Evolutionary conservation across 2,888 invertebrate species (phyloP).

Genomic region (Brenthis ino): DNA sequence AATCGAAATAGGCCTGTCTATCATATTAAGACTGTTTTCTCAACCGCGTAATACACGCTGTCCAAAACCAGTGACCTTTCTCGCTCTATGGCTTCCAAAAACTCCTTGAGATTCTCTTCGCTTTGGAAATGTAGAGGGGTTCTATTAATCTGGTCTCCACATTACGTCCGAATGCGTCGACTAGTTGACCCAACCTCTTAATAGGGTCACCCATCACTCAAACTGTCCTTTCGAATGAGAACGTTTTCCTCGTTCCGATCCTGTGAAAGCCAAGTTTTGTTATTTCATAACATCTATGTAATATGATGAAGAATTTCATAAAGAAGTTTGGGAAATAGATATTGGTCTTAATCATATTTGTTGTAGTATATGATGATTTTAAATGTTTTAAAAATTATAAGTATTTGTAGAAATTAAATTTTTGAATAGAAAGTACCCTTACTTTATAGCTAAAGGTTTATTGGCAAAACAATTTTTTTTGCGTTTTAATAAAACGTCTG

Average conservation of each 20-base stretch:
- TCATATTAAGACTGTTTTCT: constrained; percentile 41
- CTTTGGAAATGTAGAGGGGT: constrained; percentile 2
- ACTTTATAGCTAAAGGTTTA: too few species aligned
- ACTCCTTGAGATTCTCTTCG: constrained; percentile 7
- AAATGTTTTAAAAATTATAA: neutral
- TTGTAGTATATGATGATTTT: neutral
- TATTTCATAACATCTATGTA: constrained; percentile 33
- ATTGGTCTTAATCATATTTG: constrained; percentile 6
- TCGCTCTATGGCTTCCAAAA: constrained; percentile 1
- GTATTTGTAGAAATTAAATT: too few species aligned
- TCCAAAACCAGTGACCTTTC: constrained; percentile 34
- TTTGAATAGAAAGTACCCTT: too few species aligned
- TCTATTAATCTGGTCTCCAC: constrained; percentile 31
- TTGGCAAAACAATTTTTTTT: too few species aligned
- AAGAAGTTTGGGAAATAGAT: constrained; percentile 14
- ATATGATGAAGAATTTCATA: constrained; percentile 21
- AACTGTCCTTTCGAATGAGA: constrained; percentile 40
- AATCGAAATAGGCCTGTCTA: constrained; percentile 33
- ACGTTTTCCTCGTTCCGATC: constrained; percentile 37
- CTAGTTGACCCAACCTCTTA: constrained; percentile 43
- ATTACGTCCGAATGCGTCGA: constrained; percentile 34
- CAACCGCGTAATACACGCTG: constrained; percentile 35
- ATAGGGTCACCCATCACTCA: constrained; percentile 46
- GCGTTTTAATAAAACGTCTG: too few species aligned
- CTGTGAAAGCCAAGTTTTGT: constrained; percentile 37